phyloP scores from a whole-genome alignment of 2,888 invertebrate genomes.

The Ashinkailepas kermadecensis region DNA sequence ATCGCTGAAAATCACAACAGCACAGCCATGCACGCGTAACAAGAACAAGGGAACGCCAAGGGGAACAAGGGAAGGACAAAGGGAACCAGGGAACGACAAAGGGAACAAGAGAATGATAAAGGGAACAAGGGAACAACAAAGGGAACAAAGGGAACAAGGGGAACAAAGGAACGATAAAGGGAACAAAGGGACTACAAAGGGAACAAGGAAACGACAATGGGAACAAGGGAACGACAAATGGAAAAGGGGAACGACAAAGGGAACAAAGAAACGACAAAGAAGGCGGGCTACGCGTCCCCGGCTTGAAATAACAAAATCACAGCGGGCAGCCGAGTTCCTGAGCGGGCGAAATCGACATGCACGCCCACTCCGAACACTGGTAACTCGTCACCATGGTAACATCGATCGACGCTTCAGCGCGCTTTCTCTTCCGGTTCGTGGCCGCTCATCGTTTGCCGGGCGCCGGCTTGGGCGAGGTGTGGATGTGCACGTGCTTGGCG shows the following conservation, averaged over 20 bases:
- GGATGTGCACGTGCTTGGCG: constrained; percentile 88
- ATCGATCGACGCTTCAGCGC: neutral
- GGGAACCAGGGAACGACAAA: no score
- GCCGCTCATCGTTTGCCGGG: constrained; percentile 31
- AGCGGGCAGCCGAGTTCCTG: neutral
- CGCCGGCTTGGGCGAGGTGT: constrained; percentile 41
- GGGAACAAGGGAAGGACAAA: neutral
- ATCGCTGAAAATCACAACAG: neutral
- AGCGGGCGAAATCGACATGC: neutral
- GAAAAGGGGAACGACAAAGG: no score
- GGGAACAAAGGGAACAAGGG: no score
- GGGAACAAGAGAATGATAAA: no score
- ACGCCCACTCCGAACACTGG: neutral
- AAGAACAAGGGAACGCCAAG: neutral
- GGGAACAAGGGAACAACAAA: no score
- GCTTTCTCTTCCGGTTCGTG: neutral
- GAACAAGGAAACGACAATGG: no score
- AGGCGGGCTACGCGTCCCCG: neutral
- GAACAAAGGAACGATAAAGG: no score
- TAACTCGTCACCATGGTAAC: constrained; percentile 17
- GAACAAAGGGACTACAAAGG: no score
- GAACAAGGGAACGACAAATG: no score
- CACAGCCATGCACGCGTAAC: constrained; percentile 6
- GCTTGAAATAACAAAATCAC: neutral
- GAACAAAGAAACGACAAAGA: no score